Evolutionary conservation across 2,113 vertebrate genomes (phyloP).

Genomic region (Verasper variegatus): DNA sequence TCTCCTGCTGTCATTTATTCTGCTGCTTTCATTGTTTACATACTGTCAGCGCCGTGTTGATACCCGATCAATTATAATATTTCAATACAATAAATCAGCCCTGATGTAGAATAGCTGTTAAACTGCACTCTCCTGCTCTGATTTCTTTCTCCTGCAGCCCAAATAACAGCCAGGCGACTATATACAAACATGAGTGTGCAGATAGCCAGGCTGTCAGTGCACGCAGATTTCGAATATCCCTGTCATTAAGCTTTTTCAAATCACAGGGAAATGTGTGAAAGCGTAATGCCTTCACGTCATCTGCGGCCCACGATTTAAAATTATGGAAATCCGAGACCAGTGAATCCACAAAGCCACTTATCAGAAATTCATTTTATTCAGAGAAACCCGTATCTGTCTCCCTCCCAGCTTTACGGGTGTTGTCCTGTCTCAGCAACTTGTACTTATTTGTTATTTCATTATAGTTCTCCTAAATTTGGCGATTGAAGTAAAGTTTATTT

Average conservation of each 20-base stretch:
- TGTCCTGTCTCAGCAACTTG: constrained; percentile 25
- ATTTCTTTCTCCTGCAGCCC: background rate
- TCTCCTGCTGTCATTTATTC: constrained; percentile 36
- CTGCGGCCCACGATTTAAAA: background rate
- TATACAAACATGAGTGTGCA: constrained; percentile 10
- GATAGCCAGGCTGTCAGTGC: constrained; percentile 42
- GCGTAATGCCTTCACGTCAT: background rate
- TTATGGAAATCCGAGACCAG: background rate
- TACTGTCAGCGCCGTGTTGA: constrained; percentile 15
- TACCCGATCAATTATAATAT: background rate
- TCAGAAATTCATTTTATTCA: constrained; percentile 28
- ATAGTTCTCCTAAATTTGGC: background rate
- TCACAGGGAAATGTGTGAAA: background rate
- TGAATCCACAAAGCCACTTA: constrained; percentile 6
- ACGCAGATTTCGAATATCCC: background rate
- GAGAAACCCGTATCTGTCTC: constrained; percentile 22
- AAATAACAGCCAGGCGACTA: background rate
- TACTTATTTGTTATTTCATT: constrained; percentile 3
- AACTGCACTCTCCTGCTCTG: background rate
- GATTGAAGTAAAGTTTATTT: constrained; percentile 38
- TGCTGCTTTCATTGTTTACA: constrained; percentile 56
- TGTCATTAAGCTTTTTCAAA: background rate
- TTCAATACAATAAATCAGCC: too few species aligned
- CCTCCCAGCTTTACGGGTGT: constrained; percentile 34
- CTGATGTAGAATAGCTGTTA: background rate